Evolutionary conservation across 2,888 invertebrate species (phyloP).

Genomic region (Chrysotoxum bicinctum): DNA sequence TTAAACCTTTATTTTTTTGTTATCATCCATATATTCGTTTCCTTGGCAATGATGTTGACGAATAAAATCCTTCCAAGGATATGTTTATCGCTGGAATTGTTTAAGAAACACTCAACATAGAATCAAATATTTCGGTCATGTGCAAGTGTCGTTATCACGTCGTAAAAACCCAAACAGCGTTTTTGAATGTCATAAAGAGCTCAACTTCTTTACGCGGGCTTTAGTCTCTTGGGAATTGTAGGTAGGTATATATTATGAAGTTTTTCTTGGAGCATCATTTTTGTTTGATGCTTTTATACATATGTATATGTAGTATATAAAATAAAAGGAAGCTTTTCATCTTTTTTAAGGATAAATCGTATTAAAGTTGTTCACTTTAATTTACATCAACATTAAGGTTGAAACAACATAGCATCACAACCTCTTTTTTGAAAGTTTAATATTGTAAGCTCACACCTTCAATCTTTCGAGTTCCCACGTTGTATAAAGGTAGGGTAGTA

Average conservation of each 20-base stretch:
- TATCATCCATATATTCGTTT: conserved; percentile 10
- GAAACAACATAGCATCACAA: background rate
- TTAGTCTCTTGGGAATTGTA: conserved; percentile 55
- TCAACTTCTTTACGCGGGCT: conserved; percentile 49
- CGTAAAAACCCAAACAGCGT: conserved; percentile 56
- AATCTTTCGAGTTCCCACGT: background rate
- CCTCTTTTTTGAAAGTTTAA: conserved; percentile 25
- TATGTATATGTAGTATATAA: background rate
- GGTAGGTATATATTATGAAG: background rate
- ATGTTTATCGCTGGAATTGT: conserved; percentile 64
- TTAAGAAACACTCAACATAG: conserved; percentile 56
- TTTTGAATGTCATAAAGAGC: conserved; percentile 63
- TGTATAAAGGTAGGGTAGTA: background rate
- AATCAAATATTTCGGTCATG: conserved; percentile 56
- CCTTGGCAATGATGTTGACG: conserved; percentile 39
- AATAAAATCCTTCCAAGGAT: conserved; percentile 65
- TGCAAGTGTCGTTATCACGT: conserved; percentile 65
- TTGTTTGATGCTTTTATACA: conserved; percentile 25
- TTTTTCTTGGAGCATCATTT: conserved; percentile 29
- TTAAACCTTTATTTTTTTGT: conserved; percentile 3
- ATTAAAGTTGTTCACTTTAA: conserved; percentile 56
- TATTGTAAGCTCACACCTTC: conserved; percentile 12
- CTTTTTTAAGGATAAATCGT: conserved; percentile 33
- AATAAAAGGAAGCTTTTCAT: conserved; percentile 15
- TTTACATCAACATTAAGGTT: conserved; percentile 33